Conservation (phyloP, 1,140 invertebrate species). For the Ostrea denselamellosa region DNA sequence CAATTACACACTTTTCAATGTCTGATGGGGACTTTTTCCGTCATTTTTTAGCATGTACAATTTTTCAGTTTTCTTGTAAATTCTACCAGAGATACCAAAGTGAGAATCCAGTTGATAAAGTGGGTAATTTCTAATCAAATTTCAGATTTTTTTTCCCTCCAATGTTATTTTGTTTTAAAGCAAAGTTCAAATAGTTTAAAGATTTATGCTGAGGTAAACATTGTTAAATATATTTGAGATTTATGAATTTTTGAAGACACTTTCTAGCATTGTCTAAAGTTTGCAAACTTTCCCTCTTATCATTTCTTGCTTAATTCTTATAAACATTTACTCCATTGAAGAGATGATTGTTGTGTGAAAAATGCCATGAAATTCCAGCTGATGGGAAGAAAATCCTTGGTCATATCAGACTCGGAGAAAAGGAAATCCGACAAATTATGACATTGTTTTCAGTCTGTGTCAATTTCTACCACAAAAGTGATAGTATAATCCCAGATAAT, state of each 20-base stretch:
- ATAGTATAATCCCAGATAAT: conserved; percentile 31
- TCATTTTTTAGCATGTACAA: conserved; percentile 13
- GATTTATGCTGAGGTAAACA: not conserved
- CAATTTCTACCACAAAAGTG: conserved; percentile 38
- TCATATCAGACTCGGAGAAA: not conserved
- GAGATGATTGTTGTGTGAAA: not conserved
- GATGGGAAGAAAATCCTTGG: not conserved
- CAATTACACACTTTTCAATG: conserved; percentile 21
- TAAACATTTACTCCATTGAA: not conserved
- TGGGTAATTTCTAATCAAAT: conserved; percentile 14
- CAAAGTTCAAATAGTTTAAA: conserved; percentile 4
- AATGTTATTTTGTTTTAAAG: not conserved
- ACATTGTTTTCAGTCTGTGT: conserved; percentile 4
- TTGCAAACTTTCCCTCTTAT: conserved; percentile 25
- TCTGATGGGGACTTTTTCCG: conserved; percentile 9
- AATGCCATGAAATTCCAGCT: not conserved
- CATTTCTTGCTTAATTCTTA: not conserved
- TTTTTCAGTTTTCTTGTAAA: conserved; percentile 31
- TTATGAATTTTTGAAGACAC: not conserved
- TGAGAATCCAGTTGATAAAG: not conserved
- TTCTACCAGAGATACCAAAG: not conserved
- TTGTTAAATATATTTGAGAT: not conserved
- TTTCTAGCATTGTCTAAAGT: not conserved
- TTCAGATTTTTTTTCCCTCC: not conserved
- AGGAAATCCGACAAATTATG: conserved; percentile 11